phyloP scores from a whole-genome alignment of 2,888 invertebrate species.

The Monochamus alternatus region DNA sequence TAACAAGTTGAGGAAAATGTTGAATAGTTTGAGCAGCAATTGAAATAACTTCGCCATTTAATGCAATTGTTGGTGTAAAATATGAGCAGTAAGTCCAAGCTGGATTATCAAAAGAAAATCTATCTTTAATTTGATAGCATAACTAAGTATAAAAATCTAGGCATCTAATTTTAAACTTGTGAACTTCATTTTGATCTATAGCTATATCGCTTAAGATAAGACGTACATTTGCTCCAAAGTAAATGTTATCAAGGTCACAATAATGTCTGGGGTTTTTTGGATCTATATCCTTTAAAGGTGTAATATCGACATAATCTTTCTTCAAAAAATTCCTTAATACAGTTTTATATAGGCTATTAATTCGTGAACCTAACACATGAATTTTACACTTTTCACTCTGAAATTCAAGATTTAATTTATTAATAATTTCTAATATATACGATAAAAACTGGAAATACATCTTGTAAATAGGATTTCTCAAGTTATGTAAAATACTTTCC shows the following conservation, averaged over 20 bases:
- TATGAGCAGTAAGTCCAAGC: background rate
- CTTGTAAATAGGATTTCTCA: constrained; percentile 2
- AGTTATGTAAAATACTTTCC: background rate
- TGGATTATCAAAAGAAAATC: background rate
- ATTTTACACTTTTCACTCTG: constrained; percentile 20
- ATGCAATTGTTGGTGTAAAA: background rate
- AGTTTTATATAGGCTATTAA: constrained; percentile 14
- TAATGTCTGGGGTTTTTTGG: too few relatives aligned
- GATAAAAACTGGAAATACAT: too few relatives aligned
- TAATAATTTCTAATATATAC: constrained; percentile 1
- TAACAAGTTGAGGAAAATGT: constrained; percentile 5
- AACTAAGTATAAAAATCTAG: too few relatives aligned
- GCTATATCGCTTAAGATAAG: too few relatives aligned
- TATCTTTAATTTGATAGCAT: too few relatives aligned
- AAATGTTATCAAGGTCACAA: too few relatives aligned
- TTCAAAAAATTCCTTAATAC: constrained; percentile 16
- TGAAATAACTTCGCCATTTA: background rate
- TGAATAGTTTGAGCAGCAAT: constrained; percentile 10
- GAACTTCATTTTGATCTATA: too few relatives aligned
- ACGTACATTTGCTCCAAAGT: too few relatives aligned
- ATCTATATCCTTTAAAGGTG: too few relatives aligned
- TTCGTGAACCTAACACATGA: background rate
- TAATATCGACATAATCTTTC: background rate
- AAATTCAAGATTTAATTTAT: constrained; percentile 18
- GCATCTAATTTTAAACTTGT: too few relatives aligned